Conservation (phyloP, 1,140 invertebrate species). For the Brachionus sp. region DNA sequence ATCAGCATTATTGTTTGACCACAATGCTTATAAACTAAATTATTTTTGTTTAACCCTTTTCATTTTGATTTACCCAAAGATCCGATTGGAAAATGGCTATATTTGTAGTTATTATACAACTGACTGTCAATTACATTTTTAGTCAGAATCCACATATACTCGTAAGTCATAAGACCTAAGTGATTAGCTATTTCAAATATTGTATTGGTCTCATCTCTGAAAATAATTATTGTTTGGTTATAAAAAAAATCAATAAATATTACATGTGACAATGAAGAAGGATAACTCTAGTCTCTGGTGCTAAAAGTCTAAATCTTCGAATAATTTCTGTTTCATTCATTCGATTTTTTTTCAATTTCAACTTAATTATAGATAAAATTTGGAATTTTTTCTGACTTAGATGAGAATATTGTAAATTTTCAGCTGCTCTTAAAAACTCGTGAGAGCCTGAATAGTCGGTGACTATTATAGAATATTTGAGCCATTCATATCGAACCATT, state of each 20-base stretch:
- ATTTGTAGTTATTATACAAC: constrained; percentile 57
- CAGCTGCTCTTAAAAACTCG: constrained; percentile 79
- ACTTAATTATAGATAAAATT: constrained; percentile 75
- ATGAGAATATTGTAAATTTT: not conserved
- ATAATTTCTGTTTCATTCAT: constrained; percentile 63
- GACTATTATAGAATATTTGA: constrained; percentile 82
- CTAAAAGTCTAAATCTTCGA: constrained; percentile 66
- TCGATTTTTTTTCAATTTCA: constrained; percentile 61
- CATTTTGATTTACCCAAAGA: constrained; percentile 74
- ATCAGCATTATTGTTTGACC: not conserved
- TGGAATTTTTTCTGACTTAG: constrained; percentile 64
- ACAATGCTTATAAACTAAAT: constrained; percentile 34
- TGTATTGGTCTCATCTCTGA: constrained; percentile 75
- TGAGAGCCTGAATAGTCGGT: constrained; percentile 82
- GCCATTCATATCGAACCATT: constrained; percentile 89
- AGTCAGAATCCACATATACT: constrained; percentile 95
- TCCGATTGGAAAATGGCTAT: constrained; percentile 77
- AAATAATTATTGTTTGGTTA: not conserved
- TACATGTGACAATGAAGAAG: constrained; percentile 73
- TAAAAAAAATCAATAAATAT: not conserved
- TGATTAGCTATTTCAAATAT: constrained; percentile 76
- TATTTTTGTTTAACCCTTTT: not conserved
- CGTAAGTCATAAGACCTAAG: constrained; percentile 81
- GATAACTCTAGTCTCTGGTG: constrained; percentile 86
- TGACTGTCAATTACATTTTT: constrained; percentile 74